Evolutionary conservation across 2,888 invertebrate species (phyloP).

Genomic region (Apotomis capreana): DNA sequence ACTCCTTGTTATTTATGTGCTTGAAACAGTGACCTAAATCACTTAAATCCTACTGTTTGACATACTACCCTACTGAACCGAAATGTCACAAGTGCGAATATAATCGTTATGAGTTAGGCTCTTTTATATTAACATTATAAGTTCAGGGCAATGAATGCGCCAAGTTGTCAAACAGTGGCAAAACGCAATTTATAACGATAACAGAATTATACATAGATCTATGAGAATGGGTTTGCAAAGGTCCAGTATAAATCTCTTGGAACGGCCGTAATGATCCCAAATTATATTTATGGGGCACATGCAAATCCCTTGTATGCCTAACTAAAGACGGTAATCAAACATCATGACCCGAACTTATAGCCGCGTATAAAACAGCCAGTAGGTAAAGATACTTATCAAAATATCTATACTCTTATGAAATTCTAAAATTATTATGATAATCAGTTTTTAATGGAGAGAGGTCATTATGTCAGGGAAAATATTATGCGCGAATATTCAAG

Average conservation of each 20-base stretch:
- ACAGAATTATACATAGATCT: constrained; percentile 34
- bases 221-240: constrained; percentile 17
- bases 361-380: not conserved
- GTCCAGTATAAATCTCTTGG: constrained; percentile 6
- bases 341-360: not conserved
- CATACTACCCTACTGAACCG: not conserved
- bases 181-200: constrained; percentile 36
- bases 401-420: too few relatives aligned
- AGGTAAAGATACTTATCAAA: too few relatives aligned
- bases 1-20: constrained; percentile 31
- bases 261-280: constrained; percentile 2
- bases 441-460: too few relatives aligned
- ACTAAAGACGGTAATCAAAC: not conserved
- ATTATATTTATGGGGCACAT: constrained; percentile 1
- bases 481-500: too few relatives aligned
- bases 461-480: too few relatives aligned
- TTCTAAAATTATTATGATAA: too few relatives aligned
- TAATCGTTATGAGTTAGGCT: not conserved
- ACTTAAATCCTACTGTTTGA: constrained; percentile 27
- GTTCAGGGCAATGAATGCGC: constrained; percentile 29
- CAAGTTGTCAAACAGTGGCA: constrained; percentile 35
- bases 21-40: constrained; percentile 34
- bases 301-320: not conserved
- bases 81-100: not conserved
- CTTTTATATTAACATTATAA: not conserved